Percentiles rank a stretch among this genome's conserved stretches.
Evolutionary conservation across 2,797 vertebrate genomes (phyloP).

Genomic region (Eurystomus glaucurus): DNA sequence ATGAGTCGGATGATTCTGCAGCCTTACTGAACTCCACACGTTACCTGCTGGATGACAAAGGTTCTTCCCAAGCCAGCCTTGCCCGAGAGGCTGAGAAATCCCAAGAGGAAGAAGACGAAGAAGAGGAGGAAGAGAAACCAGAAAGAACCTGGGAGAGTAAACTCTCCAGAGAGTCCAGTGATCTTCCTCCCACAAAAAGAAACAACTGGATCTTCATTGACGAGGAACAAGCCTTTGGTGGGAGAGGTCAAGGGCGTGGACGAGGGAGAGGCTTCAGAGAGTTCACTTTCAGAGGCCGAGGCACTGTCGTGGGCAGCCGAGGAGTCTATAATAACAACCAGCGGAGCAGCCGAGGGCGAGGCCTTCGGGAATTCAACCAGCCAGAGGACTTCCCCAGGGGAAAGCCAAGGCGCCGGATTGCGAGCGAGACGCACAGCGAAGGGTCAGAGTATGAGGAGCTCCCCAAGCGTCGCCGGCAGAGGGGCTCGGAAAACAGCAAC

Average conservation of each 20-base stretch:
- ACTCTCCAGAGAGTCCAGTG: slow-evolving; percentile 83
- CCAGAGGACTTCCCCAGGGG: slow-evolving; percentile 92
- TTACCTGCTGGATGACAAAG: slow-evolving; percentile 83
- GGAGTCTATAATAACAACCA: slow-evolving; percentile 80
- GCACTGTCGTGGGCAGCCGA: slow-evolving; percentile 64
- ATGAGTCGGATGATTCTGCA: slow-evolving; percentile 53
- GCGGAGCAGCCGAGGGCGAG: slow-evolving; percentile 86
- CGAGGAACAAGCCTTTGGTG: slow-evolving; percentile 96
- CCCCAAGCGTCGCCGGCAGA: slow-evolving; percentile 94
- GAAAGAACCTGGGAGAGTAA: slow-evolving; percentile 88
- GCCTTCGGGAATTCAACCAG: slow-evolving; percentile 88
- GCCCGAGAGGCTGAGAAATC: slow-evolving; percentile 83
- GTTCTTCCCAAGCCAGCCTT: slow-evolving; percentile 63
- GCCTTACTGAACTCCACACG: slow-evolving; percentile 58
- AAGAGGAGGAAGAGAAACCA: slow-evolving; percentile 83
- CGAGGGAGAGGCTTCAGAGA: slow-evolving; percentile 92
- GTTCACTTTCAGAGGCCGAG: slow-evolving; percentile 89
- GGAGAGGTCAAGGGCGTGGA: slow-evolving; percentile 89
- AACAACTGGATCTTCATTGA: slow-evolving; percentile 99
- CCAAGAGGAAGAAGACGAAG: slow-evolving; percentile 83
- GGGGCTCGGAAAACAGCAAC: slow-evolving; percentile 89
- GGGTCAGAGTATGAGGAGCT: slow-evolving; percentile 96
- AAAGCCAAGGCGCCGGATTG: slow-evolving; percentile 92
- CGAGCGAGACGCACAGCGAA: slow-evolving; percentile 96
- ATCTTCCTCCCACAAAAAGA: slow-evolving; percentile 88